Conservation (phyloP, 2,113 vertebrate genomes). For the Lota lota region DNA sequence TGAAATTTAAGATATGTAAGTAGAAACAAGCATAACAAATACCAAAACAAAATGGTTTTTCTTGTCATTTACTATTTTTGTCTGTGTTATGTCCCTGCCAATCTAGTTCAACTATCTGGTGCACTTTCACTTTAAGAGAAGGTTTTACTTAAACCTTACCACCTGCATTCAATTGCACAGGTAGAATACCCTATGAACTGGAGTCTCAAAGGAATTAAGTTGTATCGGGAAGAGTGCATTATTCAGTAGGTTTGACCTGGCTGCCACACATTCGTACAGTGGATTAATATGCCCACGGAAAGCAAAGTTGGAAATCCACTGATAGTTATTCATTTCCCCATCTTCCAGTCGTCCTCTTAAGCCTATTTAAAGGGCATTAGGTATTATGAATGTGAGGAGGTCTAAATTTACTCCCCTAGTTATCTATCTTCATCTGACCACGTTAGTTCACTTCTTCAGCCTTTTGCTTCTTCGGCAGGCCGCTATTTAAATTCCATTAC, state of each 20-base stretch:
- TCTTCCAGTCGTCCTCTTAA: slow-evolving; percentile 72
- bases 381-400: slow-evolving; percentile 78
- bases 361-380: slow-evolving; percentile 77
- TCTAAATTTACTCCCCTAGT: slow-evolving; percentile 74
- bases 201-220: slow-evolving; percentile 52
- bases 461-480: slow-evolving; percentile 31
- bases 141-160: not conserved
- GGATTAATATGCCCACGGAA: slow-evolving; percentile 65
- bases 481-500: slow-evolving; percentile 58
- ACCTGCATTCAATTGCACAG: slow-evolving; percentile 33
- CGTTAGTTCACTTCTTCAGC: slow-evolving; percentile 66
- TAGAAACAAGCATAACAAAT: too few species aligned
- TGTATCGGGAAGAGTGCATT: slow-evolving; percentile 70
- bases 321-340: slow-evolving; percentile 65
- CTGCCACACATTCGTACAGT: slow-evolving; percentile 58
- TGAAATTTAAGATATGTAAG: too few species aligned
- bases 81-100: too few species aligned
- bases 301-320: slow-evolving; percentile 62
- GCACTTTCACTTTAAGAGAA: too few species aligned
- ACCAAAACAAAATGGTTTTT: too few species aligned
- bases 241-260: slow-evolving; percentile 72
- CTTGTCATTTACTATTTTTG: too few species aligned
- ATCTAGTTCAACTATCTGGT: too few species aligned
- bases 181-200: slow-evolving; percentile 30
- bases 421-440: slow-evolving; percentile 71